Percentiles rank a stretch among this genome's conserved stretches.
These are phyloP conservation scores for Apaloderma vittatum DNA, from an alignment of 2,113 vertebrate genomes.

Conservation along the genomic window DNA sequence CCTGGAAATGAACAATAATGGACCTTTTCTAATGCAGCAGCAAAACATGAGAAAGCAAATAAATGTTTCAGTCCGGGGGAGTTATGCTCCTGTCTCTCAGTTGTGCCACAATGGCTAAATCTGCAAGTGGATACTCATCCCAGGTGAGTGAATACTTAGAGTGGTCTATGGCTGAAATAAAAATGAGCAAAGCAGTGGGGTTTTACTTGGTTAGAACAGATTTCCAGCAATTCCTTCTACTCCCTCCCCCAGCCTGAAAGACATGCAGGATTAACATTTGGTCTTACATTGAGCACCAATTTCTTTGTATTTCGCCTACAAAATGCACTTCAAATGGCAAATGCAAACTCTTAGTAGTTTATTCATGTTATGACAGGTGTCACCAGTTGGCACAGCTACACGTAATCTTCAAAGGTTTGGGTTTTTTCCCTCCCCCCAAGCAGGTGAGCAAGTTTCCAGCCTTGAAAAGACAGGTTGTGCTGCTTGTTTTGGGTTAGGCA, in stretches of 20 bases:
- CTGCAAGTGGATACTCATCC: not conserved
- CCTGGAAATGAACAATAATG: not conserved
- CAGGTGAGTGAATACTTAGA: not conserved
- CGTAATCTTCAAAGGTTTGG: not conserved
- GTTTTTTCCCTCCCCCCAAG: not conserved
- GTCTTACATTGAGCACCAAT: not conserved
- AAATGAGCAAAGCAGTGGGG: not conserved
- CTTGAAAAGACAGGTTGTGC: not conserved
- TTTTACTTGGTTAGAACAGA: not conserved
- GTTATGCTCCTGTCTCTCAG: not conserved
- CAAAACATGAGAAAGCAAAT: not conserved
- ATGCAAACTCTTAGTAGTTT: not conserved
- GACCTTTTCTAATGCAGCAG: not conserved
- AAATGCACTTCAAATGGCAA: conserved; percentile 7
- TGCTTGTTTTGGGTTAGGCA: not conserved
- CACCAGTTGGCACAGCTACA: conserved; percentile 1
- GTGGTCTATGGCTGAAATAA: not conserved
- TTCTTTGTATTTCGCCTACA: conserved; percentile 28
- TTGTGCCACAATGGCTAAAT: not conserved
- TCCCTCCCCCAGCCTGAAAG: not conserved
- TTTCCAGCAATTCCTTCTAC: not conserved
- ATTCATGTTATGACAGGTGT: conserved; percentile 48
- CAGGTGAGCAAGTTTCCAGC: conserved; percentile 41
- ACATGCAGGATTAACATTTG: not conserved
- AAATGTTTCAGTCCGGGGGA: not conserved